phyloP scores from a whole-genome alignment of 2,888 invertebrate genomes.

The Nezara viridula region DNA sequence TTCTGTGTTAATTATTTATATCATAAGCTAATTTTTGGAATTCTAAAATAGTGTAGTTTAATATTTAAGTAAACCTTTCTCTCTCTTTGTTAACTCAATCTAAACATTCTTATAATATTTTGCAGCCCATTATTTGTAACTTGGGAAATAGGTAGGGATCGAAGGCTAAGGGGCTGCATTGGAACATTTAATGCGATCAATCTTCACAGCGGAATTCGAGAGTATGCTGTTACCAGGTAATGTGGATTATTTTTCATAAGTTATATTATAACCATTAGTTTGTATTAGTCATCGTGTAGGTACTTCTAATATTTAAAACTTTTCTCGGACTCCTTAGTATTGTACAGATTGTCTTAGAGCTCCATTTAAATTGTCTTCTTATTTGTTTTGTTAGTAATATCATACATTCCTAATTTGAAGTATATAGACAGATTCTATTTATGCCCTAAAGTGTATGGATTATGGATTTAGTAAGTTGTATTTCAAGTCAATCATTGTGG shows the following conservation, averaged over 20 bases:
- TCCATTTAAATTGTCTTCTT: neutral
- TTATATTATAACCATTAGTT: conserved; percentile 40
- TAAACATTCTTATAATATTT: conserved; percentile 54
- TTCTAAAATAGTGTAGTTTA: neutral
- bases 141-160: conserved; percentile 98
- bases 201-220: conserved; percentile 92
- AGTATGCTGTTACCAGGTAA: conserved; percentile 93
- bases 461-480: neutral
- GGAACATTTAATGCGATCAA: conserved; percentile 98
- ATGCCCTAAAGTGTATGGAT: neutral
- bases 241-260: conserved; percentile 38
- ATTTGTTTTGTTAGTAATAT: neutral
- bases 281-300: neutral
- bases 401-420: neutral
- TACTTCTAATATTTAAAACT: neutral
- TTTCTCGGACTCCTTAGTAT: neutral
- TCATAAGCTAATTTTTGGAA: neutral
- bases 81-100: neutral
- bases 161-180: conserved; percentile 96
- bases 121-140: conserved; percentile 97
- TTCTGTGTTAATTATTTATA: neutral
- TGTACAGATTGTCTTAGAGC: neutral
- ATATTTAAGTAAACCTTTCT: neutral
- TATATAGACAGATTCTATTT: too few species aligned
- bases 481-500: neutral